These are phyloP conservation scores for Pithys albifrons DNA, from an alignment of 2,113 vertebrate species.

Conservation along the genomic window DNA sequence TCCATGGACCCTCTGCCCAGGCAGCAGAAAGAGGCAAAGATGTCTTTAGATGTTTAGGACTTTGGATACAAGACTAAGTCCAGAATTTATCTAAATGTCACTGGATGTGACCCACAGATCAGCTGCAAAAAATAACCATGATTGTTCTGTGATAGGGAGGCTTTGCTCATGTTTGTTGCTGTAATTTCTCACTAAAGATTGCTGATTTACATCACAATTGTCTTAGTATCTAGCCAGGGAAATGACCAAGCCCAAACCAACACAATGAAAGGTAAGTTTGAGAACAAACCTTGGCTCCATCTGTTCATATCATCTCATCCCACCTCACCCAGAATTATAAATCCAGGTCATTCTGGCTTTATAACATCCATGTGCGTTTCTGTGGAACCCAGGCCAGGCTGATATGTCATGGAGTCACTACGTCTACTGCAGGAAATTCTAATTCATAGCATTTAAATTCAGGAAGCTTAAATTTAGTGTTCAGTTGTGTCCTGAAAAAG, in stretches of 20 bases:
- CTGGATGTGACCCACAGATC: background rate
- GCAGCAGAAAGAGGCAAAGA: background rate
- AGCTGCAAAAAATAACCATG: background rate
- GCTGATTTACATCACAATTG: background rate
- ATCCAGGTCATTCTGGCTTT: constrained; percentile 1
- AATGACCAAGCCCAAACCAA: background rate
- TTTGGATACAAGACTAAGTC: background rate
- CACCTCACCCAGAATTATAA: background rate
- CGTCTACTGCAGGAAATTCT: constrained; percentile 7
- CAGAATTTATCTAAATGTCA: background rate
- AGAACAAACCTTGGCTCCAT: background rate
- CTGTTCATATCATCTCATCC: background rate
- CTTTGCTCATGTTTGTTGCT: background rate
- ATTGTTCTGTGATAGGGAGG: background rate
- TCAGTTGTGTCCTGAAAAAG: background rate
- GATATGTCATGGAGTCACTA: background rate
- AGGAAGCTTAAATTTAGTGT: background rate
- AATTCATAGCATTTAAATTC: constrained; percentile 1
- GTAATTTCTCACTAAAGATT: background rate
- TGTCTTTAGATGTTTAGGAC: background rate
- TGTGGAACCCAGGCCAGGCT: background rate
- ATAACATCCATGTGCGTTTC: background rate
- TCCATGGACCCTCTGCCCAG: background rate
- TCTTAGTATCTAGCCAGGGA: background rate
- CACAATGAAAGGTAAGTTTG: background rate